These are phyloP conservation scores for Hyperopisus bebe DNA, from an alignment of 2,113 vertebrate genomes.

Conservation along the genomic window DNA sequence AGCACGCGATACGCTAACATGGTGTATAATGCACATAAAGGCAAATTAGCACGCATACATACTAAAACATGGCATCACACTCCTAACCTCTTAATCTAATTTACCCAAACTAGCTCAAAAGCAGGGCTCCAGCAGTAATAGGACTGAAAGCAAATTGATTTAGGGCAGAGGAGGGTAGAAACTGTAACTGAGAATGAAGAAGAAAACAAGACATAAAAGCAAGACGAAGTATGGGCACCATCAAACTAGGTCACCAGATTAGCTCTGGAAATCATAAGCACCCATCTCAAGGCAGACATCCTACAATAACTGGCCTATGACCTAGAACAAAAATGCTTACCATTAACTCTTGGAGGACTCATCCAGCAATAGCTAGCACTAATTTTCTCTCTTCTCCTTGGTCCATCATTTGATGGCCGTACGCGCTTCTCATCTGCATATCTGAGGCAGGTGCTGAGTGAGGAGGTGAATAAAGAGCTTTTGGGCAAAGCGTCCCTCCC, in stretches of 20 bases:
- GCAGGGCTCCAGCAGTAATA: not conserved
- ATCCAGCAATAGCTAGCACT: not conserved
- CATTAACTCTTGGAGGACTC: not conserved
- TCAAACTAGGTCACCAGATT: conserved; percentile 1
- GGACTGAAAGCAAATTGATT: not conserved
- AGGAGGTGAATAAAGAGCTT: not conserved
- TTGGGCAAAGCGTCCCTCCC: not conserved
- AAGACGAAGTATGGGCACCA: not conserved
- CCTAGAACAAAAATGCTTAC: not conserved
- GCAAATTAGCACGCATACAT: not conserved
- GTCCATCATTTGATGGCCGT: not conserved
- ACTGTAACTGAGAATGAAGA: not conserved
- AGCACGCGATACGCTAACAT: not conserved
- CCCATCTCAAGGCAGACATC: not conserved
- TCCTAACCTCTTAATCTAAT: not conserved
- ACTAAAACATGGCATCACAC: not conserved
- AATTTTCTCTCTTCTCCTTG: not conserved
- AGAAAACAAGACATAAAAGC: not conserved
- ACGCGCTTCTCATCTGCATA: not conserved
- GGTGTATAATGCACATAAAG: not conserved
- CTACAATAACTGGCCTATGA: not conserved
- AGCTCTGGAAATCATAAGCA: not conserved
- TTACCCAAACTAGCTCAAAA: not conserved
- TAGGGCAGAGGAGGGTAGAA: not conserved
- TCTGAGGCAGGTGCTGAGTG: not conserved